A percentile compares a stretch with the other conserved stretches of the same genome.
Conservation (phyloP, 2,888 invertebrate species). For the Artemia sinica region DNA sequence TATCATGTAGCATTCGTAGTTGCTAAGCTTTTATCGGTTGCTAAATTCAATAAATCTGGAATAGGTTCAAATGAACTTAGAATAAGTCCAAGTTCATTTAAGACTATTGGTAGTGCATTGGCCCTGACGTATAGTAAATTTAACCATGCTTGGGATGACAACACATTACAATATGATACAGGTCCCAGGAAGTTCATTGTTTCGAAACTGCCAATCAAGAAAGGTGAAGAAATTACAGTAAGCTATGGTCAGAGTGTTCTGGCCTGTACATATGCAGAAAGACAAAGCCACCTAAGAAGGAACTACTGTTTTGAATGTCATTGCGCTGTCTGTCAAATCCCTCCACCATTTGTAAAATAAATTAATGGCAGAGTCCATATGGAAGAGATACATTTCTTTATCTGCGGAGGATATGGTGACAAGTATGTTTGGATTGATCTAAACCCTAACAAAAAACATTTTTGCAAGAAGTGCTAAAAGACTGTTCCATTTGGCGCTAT, state of each 20-base stretch:
- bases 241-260: not conserved
- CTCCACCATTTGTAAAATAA: not conserved
- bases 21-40: not conserved
- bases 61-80: not conserved
- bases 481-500: too few relatives aligned
- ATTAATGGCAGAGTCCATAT: too few relatives aligned
- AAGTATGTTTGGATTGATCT: too few relatives aligned
- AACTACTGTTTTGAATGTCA: not conserved
- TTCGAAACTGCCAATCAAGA: not conserved
- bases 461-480: too few relatives aligned
- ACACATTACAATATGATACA: not conserved
- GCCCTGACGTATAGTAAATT: not conserved
- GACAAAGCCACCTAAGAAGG: not conserved
- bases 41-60: not conserved
- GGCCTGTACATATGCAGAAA: not conserved
- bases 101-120: not conserved
- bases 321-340: not conserved
- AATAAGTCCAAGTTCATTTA: not conserved
- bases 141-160: slow-evolving; percentile 1
- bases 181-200: not conserved
- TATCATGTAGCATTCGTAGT: not conserved
- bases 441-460: too few relatives aligned
- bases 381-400: too few relatives aligned
- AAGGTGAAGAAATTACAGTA: not conserved
- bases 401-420: too few relatives aligned